Evolutionary conservation across 1,140 invertebrate genomes (phyloP), one percentile per base, ranked within the genome.

Genomic region (Hyposmocoma kahamanoa): DNA sequence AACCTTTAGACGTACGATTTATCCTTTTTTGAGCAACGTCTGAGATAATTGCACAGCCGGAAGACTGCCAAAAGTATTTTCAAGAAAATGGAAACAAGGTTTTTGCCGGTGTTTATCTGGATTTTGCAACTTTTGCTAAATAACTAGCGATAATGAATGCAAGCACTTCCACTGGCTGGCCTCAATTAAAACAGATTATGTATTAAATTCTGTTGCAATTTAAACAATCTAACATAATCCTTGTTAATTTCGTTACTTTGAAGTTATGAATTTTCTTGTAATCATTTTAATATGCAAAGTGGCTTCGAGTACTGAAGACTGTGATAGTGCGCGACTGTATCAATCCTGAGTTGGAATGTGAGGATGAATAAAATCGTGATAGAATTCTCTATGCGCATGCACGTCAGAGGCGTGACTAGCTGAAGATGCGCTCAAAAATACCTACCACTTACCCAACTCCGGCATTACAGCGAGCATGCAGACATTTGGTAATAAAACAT

Each of bases 181-280:
- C 76, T 80, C 71, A 77, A 80, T 80, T 71, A 74, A 74, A 72
- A 76, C 70, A 76, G 61, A 79, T 74, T 72, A 63, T 47, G 62
- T 73, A 72, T 77, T 80, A 72, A 72, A 70, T 73, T 70, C 62
- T 60, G 45, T 52, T 34, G 18, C 32, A 2, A 6, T 36, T 36
- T 1, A 6, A 36, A 36, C 32, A 36, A 36, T 36, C 18, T 36
- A 15, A 13, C 2, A n/a, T n/a, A n/a, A n/a, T n/a, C n/a, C n/a
- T n/a, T n/a, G n/a, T n/a, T n/a, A n/a, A n/a, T n/a, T n/a, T n/a
- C n/a, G n/a, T n/a, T n/a, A n/a, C n/a, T n/a, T n/a, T n/a, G n/a
- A n/a, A n/a, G n/a, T n/a, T n/a, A n/a, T n/a, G n/a, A n/a, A n/a
- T n/a, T n/a, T n/a, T n/a, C n/a, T n/a, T n/a, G n/a, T n/a, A n/a